Evolutionary conservation across 1,140 invertebrate species (phyloP), one percentile per base, ranked within the genome.

Genomic region (Caerostris extrusa): DNA sequence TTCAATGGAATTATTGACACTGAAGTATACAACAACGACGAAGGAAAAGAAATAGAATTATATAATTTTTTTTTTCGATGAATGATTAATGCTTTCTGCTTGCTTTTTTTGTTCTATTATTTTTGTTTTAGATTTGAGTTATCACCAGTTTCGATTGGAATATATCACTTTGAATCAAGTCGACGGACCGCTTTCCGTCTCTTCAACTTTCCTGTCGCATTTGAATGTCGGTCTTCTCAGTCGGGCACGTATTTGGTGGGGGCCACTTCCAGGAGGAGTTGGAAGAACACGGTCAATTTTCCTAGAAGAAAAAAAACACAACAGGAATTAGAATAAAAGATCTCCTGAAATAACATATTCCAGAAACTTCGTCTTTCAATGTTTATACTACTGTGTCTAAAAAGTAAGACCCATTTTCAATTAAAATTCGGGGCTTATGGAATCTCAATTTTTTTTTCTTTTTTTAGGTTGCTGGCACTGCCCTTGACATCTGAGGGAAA

Each of bases 181-280:
- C 55, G 57, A 85, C 77, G 14, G 7, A 61, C 8, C 64, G 67
- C n/a, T n/a, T 5, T 10, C 82, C 81, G 8, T 88, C n/a, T 34
- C 58, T 85, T 57, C 56, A 53, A 55, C 56, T 19, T 81, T 88
- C 67, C 67, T 56, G 34, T 61, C 17, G 34, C 14, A n/a, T 64
- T 67, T 34, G 8, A n/a, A 10, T 58, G 83, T 14, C 12, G 53
- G n/a, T 53, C 5, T 34, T 71, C 60, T 94, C 94, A 94, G 58
- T 94, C 94, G 10, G 94, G 94, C n/a, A 94, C 95, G 93, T 95
- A 95, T 14, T 96, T 96, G 94, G 98, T 98, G 94, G 98, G 98
- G 90, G 98, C 98, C 94, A 99, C 98, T 96, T 99, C 98, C 95
- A 99, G 96, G 95, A 98, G 96, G 96, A 98, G 97, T 97, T 99